phyloP scores from a whole-genome alignment of 1,140 invertebrate genomes.

The Lepidurus couesii region DNA sequence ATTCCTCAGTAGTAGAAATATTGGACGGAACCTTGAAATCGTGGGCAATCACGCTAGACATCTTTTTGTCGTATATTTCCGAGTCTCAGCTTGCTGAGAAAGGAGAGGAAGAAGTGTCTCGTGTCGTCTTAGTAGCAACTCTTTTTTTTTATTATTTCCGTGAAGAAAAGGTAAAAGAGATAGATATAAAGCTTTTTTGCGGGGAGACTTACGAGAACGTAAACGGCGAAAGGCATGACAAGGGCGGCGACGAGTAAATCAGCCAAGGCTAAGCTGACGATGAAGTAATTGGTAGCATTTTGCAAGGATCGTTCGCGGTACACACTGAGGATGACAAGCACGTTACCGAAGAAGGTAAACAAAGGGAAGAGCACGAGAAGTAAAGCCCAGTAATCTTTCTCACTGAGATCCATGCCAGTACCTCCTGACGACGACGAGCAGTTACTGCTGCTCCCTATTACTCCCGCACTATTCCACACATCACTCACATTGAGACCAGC shows the following conservation, averaged over 20 bases:
- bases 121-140: no score
- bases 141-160: no score
- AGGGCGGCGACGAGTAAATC: conserved; percentile 92
- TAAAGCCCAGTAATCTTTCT: conserved; percentile 67
- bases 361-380: conserved; percentile 83
- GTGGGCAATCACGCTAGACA: no score
- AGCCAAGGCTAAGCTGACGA: conserved; percentile 88
- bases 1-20: no score
- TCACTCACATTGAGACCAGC: conserved; percentile 1
- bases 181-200: no score
- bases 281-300: conserved; percentile 97
- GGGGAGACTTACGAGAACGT: conserved; percentile 68
- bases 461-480: not conserved
- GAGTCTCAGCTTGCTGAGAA: no score
- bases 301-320: conserved; percentile 80
- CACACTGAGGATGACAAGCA: conserved; percentile 91
- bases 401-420: conserved; percentile 24
- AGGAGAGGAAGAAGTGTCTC: no score
- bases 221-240: conserved; percentile 98
- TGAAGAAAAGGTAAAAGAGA: no score
- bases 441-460: not conserved
- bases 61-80: no score
- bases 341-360: conserved; percentile 92
- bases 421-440: not conserved
- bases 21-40: no score